These are phyloP conservation scores for Eidolon dupreanum DNA, from an alignment of 2,797 vertebrate species.

Conservation along the genomic window DNA sequence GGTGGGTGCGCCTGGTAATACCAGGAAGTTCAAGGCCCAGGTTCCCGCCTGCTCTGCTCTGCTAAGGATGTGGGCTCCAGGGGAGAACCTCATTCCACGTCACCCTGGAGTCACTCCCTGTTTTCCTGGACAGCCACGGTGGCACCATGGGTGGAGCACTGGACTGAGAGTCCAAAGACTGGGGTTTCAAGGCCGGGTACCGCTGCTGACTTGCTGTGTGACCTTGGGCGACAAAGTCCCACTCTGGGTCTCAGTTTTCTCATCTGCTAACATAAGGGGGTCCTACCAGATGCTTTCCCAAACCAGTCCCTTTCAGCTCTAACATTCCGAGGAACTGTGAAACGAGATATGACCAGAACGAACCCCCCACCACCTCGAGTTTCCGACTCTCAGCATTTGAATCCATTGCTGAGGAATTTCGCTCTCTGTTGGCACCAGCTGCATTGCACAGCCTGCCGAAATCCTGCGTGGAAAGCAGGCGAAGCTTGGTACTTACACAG, in stretches of 20 bases:
- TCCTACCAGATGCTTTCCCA: conserved; percentile 7
- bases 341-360: neutral
- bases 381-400: neutral
- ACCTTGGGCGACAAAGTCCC: conserved; percentile 64
- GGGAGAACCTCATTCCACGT: neutral
- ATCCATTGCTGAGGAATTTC: neutral
- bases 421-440: conserved; percentile 39
- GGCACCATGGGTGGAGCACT: neutral
- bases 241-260: conserved; percentile 67
- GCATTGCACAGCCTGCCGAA: neutral
- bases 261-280: neutral
- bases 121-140: neutral
- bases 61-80: neutral
- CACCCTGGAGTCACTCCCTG: neutral
- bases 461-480: neutral
- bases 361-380: conserved; percentile 10
- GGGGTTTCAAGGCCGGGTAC: conserved; percentile 42
- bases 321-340: neutral
- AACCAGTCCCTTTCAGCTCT: conserved; percentile 7
- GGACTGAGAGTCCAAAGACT: conserved; percentile 44
- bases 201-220: conserved; percentile 69
- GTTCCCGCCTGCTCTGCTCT: neutral
- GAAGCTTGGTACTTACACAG: conserved; percentile 62
- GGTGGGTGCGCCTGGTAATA: neutral
- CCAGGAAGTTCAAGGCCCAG: neutral